Evolutionary conservation across 2,797 vertebrate species (phyloP).

Genomic region (Sibirionetta formosa): DNA sequence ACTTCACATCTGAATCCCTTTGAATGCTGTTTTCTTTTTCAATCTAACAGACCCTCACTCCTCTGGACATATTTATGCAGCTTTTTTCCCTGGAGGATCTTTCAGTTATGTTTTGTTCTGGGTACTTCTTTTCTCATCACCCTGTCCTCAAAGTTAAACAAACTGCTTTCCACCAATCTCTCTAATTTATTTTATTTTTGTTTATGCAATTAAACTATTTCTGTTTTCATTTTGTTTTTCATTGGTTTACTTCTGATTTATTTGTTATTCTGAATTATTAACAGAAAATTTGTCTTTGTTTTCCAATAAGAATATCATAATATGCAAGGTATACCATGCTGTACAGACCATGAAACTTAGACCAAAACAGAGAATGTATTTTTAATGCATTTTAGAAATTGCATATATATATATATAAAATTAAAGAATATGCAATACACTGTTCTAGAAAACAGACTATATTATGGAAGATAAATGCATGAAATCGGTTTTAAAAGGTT

Average conservation of each 20-base stretch:
- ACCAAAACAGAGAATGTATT: not conserved
- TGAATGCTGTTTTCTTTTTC: not conserved
- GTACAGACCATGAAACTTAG: not conserved
- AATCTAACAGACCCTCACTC: constrained; percentile 8
- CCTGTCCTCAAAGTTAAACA: not conserved
- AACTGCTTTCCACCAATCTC: accelerated
- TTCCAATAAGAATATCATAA: not conserved
- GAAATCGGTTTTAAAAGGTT: not conserved
- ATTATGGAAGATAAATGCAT: too few relatives aligned
- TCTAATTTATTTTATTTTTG: not conserved
- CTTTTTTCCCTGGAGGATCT: not conserved
- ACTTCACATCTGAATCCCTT: constrained; percentile 34
- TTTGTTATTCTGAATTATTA: not conserved
- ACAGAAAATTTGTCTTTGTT: not conserved
- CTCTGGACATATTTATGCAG: constrained; percentile 19
- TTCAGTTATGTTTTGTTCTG: not conserved
- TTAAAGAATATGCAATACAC: not conserved
- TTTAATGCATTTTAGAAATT: not conserved
- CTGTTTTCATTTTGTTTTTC: not conserved
- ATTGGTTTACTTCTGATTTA: not conserved
- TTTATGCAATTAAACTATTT: not conserved
- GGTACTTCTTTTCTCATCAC: not conserved
- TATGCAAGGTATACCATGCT: not conserved
- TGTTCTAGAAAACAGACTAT: not conserved
- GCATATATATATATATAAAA: not conserved